Conservation (phyloP, 2,113 vertebrate genomes). For the Scophthalmus maximus region DNA sequence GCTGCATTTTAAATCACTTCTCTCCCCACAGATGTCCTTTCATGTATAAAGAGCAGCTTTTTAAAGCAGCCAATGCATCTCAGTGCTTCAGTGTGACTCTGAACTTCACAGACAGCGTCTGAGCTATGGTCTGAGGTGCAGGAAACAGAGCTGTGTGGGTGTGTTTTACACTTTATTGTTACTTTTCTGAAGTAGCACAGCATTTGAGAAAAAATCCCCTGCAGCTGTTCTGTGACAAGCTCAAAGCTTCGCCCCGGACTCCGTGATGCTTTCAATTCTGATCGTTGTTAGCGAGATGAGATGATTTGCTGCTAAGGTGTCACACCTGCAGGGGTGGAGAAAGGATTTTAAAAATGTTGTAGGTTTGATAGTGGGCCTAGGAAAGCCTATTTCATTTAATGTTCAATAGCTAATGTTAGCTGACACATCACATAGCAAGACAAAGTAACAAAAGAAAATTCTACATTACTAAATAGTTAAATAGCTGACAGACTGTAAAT, state of each 20-base stretch:
- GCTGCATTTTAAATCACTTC: constrained; percentile 22
- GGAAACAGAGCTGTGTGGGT: neutral
- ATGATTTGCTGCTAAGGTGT: too few relatives aligned
- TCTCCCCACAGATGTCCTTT: constrained; percentile 26
- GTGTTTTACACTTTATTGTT: constrained; percentile 8
- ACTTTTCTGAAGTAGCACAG: constrained; percentile 9
- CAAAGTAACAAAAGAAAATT: too few relatives aligned
- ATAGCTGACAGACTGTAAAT: too few relatives aligned
- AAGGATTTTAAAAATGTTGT: too few relatives aligned
- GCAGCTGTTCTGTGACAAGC: neutral
- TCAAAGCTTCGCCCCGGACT: neutral
- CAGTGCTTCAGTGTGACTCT: constrained; percentile 15
- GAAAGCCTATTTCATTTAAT: too few relatives aligned
- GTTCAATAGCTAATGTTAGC: too few relatives aligned
- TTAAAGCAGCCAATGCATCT: constrained; percentile 15
- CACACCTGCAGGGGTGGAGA: too few relatives aligned
- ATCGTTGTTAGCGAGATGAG: neutral
- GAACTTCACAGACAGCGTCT: constrained; percentile 8
- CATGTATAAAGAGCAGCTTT: constrained; percentile 25
- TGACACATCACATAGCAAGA: too few relatives aligned
- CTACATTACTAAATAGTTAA: too few relatives aligned
- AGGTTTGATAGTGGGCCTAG: too few relatives aligned
- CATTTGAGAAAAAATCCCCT: neutral
- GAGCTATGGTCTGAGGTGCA: constrained; percentile 28
- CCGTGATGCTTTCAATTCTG: neutral